A percentile compares a stretch with the other conserved stretches of the same genome.
phyloP scores from a whole-genome alignment of 37 sponge, comb jelly and placozoan genomes.

The Petrosia ficiformis region DNA sequence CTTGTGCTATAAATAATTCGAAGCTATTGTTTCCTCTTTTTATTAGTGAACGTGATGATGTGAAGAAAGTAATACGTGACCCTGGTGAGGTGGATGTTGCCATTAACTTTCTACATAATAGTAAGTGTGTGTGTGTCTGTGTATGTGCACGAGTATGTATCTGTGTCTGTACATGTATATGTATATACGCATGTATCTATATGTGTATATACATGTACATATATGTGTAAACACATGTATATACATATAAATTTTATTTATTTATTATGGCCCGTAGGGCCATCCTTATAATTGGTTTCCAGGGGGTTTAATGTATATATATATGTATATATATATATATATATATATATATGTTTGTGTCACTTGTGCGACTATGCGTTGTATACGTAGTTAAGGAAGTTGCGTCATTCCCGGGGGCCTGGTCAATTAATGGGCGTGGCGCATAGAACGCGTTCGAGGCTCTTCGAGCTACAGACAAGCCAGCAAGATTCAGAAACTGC shows the following conservation, averaged over 20 bases:
- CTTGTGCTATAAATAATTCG: no score
- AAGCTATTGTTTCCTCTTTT: neutral
- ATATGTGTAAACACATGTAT: no score
- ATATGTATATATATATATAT: neutral
- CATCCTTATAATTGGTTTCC: no score
- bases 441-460: no score
- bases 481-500: no score
- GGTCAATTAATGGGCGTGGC: no score
- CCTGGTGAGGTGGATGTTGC: conserved; percentile 42
- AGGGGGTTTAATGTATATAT: no score
- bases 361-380: no score
- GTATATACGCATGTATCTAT: neutral
- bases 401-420: no score
- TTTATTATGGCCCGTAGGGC: neutral
- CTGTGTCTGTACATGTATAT: neutral
- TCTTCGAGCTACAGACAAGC: no score
- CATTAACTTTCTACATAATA: conserved; percentile 67
- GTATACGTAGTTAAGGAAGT: no score
- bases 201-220: neutral
- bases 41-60: conserved; percentile 2
- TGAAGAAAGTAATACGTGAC: conserved; percentile 22
- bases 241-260: neutral
- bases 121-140: conserved; percentile 25
- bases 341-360: neutral
- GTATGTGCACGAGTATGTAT: neutral